Conservation (phyloP, 2,888 invertebrate species). For the Andrena haemorrhoa region DNA sequence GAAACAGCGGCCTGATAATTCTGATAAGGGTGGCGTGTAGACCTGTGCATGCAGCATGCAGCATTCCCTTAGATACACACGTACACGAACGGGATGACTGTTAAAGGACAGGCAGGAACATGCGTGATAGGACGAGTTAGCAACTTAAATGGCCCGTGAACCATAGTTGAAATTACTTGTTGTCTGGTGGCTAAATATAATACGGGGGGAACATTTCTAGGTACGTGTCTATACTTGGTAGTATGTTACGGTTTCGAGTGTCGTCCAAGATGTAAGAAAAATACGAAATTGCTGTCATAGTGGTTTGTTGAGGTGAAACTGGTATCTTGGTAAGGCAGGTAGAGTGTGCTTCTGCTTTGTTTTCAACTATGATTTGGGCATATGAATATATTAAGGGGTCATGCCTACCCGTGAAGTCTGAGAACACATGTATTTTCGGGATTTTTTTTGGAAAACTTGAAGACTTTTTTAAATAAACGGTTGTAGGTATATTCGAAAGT, state of each 20-base stretch:
- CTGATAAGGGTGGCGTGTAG: constrained; percentile 65
- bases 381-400: no score
- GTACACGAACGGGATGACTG: constrained; percentile 42
- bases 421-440: no score
- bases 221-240: constrained; percentile 38
- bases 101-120: constrained; percentile 80
- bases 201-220: constrained; percentile 47
- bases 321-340: no score
- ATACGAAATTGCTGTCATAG: not conserved
- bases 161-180: constrained; percentile 83
- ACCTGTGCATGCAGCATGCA: not conserved
- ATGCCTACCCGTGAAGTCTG: no score
- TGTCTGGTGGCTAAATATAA: constrained; percentile 76
- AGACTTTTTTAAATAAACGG: no score
- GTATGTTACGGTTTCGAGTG: constrained; percentile 23
- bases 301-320: not conserved
- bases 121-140: constrained; percentile 82
- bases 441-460: no score
- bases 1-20: constrained; percentile 69
- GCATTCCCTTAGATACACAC: constrained; percentile 33
- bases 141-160: constrained; percentile 83
- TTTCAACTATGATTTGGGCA: no score
- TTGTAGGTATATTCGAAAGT: no score
- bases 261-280: not conserved
- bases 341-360: no score